Base-by-base conservation (phyloP, 2,113 vertebrate species). In the Nanorana parkeri region DNA sequence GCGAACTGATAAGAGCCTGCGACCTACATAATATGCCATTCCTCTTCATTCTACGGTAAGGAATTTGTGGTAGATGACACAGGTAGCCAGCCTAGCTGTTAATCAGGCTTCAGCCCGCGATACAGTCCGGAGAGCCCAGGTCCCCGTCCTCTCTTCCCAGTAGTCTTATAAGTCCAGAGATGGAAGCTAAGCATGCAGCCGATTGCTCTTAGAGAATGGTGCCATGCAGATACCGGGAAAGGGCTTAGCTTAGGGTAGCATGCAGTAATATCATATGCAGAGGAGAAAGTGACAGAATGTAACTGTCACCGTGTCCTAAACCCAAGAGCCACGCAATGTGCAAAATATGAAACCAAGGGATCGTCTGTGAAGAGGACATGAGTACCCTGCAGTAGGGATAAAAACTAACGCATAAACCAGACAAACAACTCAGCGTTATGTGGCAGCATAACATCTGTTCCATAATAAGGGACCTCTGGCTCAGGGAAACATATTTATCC, bases 221-320 rank as follows among this genome's bases (percentile, higher is more conserved):
- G 83, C 28, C 83, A 81, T 17, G 17, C 21, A 54, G 19, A 32
- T 36, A 41, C 32, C 55, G 21, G 68, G 61, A 32, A 68, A 64
- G 24, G 15, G 0, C 13, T 11, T 54, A 74, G 72, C 75, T 55
- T 21, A 54, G 54, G 58, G 58, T 61, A 55, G 11, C 80, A 82
- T 74, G 80, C 78, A 80, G 68, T 47, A 47, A 52, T 52, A 63
- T 72, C 67, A 61, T 29, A 52, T n/a, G 68, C 51, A 23, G 60
- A 55, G 61, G 26, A n/a, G 21, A 55, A 28, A 54, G 47, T 66
- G 61, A 36, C 60, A 29, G 28, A 21, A 66, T 23, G 60, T 20
- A 41, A 24, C 36, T 28, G 68, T 71, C 24, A 23, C 68, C 28
- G 24, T 29, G 19, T 80, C 78, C 69, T 66, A 8, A 41, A 55